phyloP scores from a whole-genome alignment of 2,888 invertebrate genomes.

The Apodemia duryi region DNA sequence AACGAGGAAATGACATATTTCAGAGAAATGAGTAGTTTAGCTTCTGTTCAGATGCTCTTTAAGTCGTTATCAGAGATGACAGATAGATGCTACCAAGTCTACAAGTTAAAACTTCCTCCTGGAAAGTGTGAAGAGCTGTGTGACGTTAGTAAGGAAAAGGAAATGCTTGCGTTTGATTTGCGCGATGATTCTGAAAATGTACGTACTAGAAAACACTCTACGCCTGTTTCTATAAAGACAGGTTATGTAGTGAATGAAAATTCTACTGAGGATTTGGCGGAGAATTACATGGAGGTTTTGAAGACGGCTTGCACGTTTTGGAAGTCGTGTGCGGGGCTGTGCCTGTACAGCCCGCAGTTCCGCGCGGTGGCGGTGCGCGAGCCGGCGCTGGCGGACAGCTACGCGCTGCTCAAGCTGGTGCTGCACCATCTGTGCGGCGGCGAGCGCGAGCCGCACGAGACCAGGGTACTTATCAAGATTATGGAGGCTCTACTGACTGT shows the following conservation, averaged over 20 bases:
- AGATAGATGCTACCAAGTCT: constrained; percentile 57
- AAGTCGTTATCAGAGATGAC: constrained; percentile 59
- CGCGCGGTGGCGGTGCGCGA: constrained; percentile 61
- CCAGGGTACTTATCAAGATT: constrained; percentile 53
- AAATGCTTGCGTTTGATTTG: constrained; percentile 38
- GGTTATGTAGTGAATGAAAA: constrained; percentile 4
- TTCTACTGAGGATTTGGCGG: constrained; percentile 37
- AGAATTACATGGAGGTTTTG: constrained; percentile 54
- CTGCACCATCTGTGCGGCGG: constrained; percentile 50
- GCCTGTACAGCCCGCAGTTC: constrained; percentile 78
- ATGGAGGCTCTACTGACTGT: constrained; percentile 66
- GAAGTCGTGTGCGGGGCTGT: constrained; percentile 71
- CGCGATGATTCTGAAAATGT: constrained; percentile 26
- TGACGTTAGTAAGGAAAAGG: constrained; percentile 48
- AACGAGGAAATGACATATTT: constrained; percentile 49
- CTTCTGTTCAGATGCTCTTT: constrained; percentile 66
- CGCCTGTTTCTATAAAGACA: constrained; percentile 40
- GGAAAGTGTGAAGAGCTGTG: constrained; percentile 52
- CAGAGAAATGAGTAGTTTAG: constrained; percentile 56
- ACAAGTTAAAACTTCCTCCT: constrained; percentile 48
- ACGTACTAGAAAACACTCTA: constrained; percentile 34
- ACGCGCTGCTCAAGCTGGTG: constrained; percentile 56
- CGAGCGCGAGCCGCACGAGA: constrained; percentile 47
- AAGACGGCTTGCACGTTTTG: constrained; percentile 70
- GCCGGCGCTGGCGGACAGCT: constrained; percentile 54